Conservation (phyloP, 1,140 invertebrate genomes). For the Tetramorium simillimum region DNA sequence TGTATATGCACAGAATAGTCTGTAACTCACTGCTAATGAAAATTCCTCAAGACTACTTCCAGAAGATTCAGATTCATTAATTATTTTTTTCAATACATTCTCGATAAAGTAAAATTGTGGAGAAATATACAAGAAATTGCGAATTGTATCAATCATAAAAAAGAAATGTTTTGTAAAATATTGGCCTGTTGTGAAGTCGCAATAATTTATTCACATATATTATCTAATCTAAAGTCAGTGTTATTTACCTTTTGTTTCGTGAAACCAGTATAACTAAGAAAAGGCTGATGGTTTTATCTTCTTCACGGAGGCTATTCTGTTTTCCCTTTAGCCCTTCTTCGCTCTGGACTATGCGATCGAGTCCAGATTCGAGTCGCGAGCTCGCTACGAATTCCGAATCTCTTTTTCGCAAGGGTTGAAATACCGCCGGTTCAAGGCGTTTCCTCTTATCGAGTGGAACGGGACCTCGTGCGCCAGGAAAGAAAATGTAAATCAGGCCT, state of each 20-base stretch:
- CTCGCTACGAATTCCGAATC: conserved; percentile 56
- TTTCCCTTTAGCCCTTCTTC: not conserved
- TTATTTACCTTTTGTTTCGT: conserved; percentile 15
- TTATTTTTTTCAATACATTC: not conserved
- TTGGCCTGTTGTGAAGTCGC: not conserved
- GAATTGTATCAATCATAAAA: not conserved
- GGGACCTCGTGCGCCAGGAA: conserved; percentile 71
- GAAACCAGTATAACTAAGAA: conserved; percentile 19
- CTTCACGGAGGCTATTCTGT: not conserved
- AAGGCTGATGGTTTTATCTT: conserved; percentile 19
- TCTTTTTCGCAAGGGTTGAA: conserved; percentile 73
- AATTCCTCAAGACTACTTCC: not conserved
- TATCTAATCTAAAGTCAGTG: not conserved
- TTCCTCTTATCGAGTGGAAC: conserved; percentile 80
- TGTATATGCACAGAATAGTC: not conserved
- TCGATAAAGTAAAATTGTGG: not conserved
- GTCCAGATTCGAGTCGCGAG: conserved; percentile 22
- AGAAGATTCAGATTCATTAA: conserved; percentile 16
- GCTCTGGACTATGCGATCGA: not conserved
- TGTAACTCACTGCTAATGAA: not conserved
- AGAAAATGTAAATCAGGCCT: conserved; percentile 81
- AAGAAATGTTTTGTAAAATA: not conserved
- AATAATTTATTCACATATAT: conserved; percentile 5
- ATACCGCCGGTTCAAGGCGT: conserved; percentile 74
- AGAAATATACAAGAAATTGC: not conserved